Percentiles rank a stretch among this genome's conserved stretches.
Evolutionary conservation across 2,113 vertebrate genomes (phyloP).

Genomic region (Semnornis frantzii): DNA sequence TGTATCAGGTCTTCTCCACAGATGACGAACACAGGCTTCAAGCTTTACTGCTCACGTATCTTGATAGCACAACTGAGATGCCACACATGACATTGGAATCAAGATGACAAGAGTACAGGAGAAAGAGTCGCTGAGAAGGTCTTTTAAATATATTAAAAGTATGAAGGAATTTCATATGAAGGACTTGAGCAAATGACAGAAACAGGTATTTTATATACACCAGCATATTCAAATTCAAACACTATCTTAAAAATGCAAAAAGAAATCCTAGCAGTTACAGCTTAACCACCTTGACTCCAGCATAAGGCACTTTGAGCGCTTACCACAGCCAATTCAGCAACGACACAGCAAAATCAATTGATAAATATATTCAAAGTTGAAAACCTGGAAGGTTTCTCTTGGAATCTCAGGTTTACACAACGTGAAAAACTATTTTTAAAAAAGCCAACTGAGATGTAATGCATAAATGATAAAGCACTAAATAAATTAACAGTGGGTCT

Average conservation of each 20-base stretch:
- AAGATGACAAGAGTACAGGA: not conserved
- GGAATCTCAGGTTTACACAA: not conserved
- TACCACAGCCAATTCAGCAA: not conserved
- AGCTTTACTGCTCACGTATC: not conserved
- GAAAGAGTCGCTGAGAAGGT: not conserved
- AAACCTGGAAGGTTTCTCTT: not conserved
- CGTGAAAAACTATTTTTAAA: not conserved
- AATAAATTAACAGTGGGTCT: not conserved
- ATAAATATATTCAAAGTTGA: not conserved
- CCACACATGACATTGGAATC: not conserved
- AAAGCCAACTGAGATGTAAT: not conserved
- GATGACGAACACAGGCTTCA: not conserved
- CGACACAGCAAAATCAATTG: not conserved
- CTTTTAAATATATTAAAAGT: not conserved
- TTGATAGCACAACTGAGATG: not conserved
- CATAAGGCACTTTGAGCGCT: not conserved
- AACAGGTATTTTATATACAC: not conserved
- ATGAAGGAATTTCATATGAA: not conserved
- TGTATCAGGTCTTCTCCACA: not conserved
- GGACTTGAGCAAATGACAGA: not conserved
- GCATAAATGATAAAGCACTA: accelerated
- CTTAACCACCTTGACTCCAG: not conserved
- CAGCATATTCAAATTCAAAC: not conserved
- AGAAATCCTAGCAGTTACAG: not conserved
- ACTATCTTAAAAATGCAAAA: not conserved